Evolutionary conservation across 2,888 invertebrate genomes (phyloP), one percentile per base, ranked within the genome.

Genomic region (Eupithecia centaureata): DNA sequence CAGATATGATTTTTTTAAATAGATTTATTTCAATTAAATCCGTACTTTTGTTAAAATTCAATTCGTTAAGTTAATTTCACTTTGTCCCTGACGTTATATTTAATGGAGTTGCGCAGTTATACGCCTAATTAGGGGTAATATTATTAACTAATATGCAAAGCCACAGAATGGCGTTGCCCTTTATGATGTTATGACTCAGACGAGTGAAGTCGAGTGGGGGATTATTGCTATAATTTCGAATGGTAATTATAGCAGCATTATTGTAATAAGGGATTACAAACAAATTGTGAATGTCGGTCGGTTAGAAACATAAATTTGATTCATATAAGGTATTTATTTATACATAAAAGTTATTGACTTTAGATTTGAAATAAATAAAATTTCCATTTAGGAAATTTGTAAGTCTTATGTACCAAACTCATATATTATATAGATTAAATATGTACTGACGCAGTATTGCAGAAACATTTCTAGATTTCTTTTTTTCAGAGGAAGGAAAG

Each of bases 81-180:
- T 10, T 56, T 30, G 30, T 18, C 32, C 10, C 10, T 12, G 1
- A 30, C 32, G 13, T 12, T 42, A 51, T 68, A 65, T 65, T 65
- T 68, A 59, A 65, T 65, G 62, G 62, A 42, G 33, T 58, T 58
- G 32, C 58, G 51, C 61, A 59, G 52, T 18, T 59, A 32, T 59
- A 33, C 25, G 32, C 52, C 33, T 8, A 59, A 62, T 62, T 65
- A n/a, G 61, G 27, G 65, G 61, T 62, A 58, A 59, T 56, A 56
- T 65, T 63, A 57, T 47, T 62, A 62, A 65, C 58, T 52, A 62
- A 68, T 65, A 68, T 25, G 58, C 54, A 30, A 32, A 28, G 51
- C 62, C 65, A 25, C 60, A 30, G 52, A 63, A 64, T 64, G 25
- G 15, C 47, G 52, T 64, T 47, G 42, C 59, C 62, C 58, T 65